Evolutionary conservation across 2,797 vertebrate species (phyloP).

Genomic region (Paguma larvata): DNA sequence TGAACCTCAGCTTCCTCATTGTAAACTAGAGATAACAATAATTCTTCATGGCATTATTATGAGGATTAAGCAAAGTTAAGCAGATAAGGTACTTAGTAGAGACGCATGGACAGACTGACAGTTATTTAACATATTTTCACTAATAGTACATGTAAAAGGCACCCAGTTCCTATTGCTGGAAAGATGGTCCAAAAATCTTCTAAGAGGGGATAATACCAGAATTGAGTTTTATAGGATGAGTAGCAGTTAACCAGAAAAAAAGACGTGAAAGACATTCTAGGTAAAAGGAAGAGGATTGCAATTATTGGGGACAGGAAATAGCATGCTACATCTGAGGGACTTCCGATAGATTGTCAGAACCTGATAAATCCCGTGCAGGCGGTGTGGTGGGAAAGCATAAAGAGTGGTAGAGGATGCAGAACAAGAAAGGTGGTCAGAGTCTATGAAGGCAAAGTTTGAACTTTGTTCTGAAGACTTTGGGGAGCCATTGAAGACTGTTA

Average conservation of each 20-base stretch:
- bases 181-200: background rate
- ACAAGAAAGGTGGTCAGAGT: background rate
- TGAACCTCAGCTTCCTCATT: background rate
- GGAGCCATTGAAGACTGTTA: background rate
- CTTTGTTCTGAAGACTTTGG: background rate
- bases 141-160: background rate
- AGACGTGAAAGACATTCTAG: background rate
- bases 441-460: background rate
- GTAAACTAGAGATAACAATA: background rate
- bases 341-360: background rate
- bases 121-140: background rate
- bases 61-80: slow-evolving; percentile 5
- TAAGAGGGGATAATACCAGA: background rate
- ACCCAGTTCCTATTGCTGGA: background rate
- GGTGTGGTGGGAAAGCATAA: background rate
- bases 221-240: background rate
- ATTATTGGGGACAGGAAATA: background rate
- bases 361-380: background rate
- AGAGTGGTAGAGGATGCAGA: too few species aligned
- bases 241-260: background rate
- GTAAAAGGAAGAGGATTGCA: background rate
- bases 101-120: background rate
- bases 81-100: background rate
- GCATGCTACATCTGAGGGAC: background rate
- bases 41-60: background rate